These are phyloP conservation scores for Heliconius hewitsoni DNA, from an alignment of 1,140 invertebrate species.

Conservation along the genomic window DNA sequence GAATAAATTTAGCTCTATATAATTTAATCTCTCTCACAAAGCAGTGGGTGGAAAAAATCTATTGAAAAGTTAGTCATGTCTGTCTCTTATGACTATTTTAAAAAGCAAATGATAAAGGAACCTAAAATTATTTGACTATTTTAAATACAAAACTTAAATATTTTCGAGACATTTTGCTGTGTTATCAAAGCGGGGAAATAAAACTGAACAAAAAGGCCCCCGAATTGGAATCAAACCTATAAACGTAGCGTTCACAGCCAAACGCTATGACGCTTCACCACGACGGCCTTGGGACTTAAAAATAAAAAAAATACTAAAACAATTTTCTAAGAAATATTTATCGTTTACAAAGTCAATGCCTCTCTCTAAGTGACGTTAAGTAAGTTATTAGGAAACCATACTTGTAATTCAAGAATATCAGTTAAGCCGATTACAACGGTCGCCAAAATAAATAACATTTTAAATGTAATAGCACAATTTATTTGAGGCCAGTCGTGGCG, in stretches of 20 bases:
- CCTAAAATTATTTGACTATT: too few species aligned
- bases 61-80: too few species aligned
- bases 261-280: not conserved
- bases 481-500: not conserved
- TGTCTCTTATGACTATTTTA: too few species aligned
- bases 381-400: constrained; percentile 1
- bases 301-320: not conserved
- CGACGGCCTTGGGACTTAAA: too few species aligned
- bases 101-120: too few species aligned
- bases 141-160: too few species aligned
- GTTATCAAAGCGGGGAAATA: too few species aligned
- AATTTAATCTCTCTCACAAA: too few species aligned
- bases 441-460: constrained; percentile 4
- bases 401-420: not conserved
- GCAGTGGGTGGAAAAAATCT: too few species aligned
- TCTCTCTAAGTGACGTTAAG: not conserved
- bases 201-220: not conserved
- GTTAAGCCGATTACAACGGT: not conserved
- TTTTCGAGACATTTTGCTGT: too few species aligned
- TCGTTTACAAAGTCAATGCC: not conserved
- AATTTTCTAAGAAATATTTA: not conserved
- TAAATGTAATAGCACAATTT: not conserved
- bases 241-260: not conserved
- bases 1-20: too few species aligned
- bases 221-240: not conserved